Conservation (phyloP, 2,113 vertebrate genomes). For the Forbesichthys agassizii region DNA sequence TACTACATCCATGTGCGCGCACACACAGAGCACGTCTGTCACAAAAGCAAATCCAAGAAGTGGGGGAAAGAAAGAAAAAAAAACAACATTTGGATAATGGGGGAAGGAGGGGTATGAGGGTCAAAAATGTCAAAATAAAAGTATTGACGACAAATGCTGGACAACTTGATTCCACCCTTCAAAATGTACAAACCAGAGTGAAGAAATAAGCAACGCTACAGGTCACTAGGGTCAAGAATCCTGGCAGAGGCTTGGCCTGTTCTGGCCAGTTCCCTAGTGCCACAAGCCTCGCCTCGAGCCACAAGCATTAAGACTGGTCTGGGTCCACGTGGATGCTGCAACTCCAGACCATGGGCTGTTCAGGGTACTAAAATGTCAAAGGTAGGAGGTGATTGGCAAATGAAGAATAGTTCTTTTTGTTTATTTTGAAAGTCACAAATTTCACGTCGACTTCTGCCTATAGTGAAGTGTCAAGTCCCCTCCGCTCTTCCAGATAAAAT, state of each 20-base stretch:
- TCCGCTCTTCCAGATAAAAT: constrained; percentile 98
- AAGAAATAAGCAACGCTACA: constrained; percentile 27
- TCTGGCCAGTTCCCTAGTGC: constrained; percentile 53
- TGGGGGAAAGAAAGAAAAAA: constrained; percentile 11
- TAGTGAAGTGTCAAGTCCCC: constrained; percentile 98
- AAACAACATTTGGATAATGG: constrained; percentile 39
- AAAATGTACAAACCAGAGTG: constrained; percentile 70
- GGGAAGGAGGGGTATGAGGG: constrained; percentile 38
- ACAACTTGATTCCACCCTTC: constrained; percentile 55
- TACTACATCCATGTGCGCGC: constrained; percentile 65
- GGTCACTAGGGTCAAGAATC: constrained; percentile 35
- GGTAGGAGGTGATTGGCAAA: constrained; percentile 68
- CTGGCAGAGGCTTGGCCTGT: constrained; percentile 43
- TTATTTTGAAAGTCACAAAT: constrained; percentile 72
- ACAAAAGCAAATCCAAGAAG: neutral
- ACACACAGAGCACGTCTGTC: constrained; percentile 19
- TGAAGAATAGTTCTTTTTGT: constrained; percentile 74
- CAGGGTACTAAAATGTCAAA: constrained; percentile 65
- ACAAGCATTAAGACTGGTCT: constrained; percentile 40
- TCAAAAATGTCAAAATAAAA: constrained; percentile 36
- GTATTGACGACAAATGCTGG: constrained; percentile 44
- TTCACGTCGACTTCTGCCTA: constrained; percentile 89
- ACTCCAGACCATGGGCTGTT: constrained; percentile 58
- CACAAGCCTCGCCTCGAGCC: constrained; percentile 46
- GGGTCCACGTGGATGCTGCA: constrained; percentile 54